A percentile compares a stretch with the other conserved stretches of the same genome.
phyloP scores from a whole-genome alignment of 2,113 vertebrate species.

The Myotis davidii region DNA sequence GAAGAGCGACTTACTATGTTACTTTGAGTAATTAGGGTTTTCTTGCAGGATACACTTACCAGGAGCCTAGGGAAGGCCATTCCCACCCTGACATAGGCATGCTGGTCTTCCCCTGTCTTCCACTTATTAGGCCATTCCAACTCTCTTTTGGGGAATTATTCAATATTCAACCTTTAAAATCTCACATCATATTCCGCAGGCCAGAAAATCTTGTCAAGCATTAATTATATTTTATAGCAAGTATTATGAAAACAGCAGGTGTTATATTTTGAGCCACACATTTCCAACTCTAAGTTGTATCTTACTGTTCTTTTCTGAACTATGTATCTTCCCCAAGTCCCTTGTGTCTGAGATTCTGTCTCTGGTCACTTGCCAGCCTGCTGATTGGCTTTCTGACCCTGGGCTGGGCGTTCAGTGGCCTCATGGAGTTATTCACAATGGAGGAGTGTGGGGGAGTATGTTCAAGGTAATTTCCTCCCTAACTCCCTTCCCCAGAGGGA shows the following conservation, averaged over 20 bases:
- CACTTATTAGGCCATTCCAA: neutral
- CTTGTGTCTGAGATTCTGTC: neutral
- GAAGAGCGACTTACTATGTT: neutral
- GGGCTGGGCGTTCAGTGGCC: neutral
- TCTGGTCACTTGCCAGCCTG: neutral
- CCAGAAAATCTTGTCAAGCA: neutral
- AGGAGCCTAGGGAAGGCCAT: neutral
- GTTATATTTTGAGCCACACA: neutral
- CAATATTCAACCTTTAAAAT: neutral
- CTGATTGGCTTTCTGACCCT: neutral
- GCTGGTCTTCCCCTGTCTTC: neutral
- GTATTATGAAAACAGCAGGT: neutral
- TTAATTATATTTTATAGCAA: rapidly evolving
- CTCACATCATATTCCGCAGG: neutral
- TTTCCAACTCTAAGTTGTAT: neutral
- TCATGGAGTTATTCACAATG: neutral
- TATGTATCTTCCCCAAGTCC: neutral
- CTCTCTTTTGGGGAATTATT: neutral
- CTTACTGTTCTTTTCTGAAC: neutral
- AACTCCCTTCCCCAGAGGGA: neutral
- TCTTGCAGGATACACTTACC: neutral
- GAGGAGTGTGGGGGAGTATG: neutral
- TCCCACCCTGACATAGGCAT: rapidly evolving
- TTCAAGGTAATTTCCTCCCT: neutral
- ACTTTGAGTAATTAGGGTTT: neutral